Evolutionary conservation across 2,113 vertebrate genomes (phyloP).

Genomic region (Macquaria australasica): DNA sequence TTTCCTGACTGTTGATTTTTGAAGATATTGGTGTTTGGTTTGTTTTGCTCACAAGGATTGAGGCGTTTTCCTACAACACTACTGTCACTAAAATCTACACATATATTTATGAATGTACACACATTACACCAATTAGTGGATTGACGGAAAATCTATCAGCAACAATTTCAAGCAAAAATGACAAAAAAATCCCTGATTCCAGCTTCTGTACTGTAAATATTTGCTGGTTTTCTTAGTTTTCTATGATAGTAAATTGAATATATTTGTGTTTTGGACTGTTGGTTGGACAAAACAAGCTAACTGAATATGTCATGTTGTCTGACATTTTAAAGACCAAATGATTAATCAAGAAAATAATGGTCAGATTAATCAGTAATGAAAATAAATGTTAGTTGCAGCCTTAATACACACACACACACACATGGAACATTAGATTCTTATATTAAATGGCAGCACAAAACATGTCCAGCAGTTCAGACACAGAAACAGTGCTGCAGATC

Average conservation of each 20-base stretch:
- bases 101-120: neutral
- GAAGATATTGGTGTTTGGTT: neutral
- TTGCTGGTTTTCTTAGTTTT: neutral
- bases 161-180: neutral
- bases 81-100: neutral
- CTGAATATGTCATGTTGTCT: neutral
- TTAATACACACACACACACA: neutral
- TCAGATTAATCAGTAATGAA: neutral
- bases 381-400: neutral
- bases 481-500: conserved; percentile 6
- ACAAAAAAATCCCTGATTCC: neutral
- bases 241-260: neutral
- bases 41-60: neutral
- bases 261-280: neutral
- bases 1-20: neutral
- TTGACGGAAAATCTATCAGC: neutral
- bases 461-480: neutral
- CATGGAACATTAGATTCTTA: neutral
- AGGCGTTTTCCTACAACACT: neutral
- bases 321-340: neutral
- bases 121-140: neutral
- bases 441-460: neutral
- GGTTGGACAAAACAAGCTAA: neutral
- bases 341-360: neutral
- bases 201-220: neutral